Conservation (phyloP, 2,113 vertebrate genomes). For the Pionites leucogaster region DNA sequence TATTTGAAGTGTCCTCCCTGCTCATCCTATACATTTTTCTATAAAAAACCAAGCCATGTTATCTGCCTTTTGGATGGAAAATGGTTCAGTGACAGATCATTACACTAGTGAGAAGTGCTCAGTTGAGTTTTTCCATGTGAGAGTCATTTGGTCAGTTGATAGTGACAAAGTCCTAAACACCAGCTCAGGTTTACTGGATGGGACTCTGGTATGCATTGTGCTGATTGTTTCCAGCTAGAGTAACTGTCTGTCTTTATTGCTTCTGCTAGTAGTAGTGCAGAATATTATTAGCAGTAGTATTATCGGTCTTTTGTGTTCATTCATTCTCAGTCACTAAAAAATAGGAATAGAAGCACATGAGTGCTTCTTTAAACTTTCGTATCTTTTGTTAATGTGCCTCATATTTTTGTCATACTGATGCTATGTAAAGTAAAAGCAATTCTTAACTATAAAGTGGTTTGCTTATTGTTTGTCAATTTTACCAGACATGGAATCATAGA, state of each 20-base stretch:
- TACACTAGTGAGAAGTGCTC: background rate
- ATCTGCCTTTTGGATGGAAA: background rate
- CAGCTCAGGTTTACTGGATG: constrained; percentile 38
- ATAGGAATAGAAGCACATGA: background rate
- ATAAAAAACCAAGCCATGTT: background rate
- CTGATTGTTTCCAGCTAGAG: constrained; percentile 61
- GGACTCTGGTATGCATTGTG: constrained; percentile 40
- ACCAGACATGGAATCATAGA: background rate
- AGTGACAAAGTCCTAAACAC: background rate
- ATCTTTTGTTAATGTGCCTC: background rate
- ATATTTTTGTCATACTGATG: background rate
- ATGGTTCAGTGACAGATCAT: background rate
- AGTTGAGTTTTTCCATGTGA: constrained; percentile 40
- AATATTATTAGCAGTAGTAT: constrained; percentile 12
- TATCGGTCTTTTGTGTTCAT: constrained; percentile 1
- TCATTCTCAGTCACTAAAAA: background rate
- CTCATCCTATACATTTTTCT: background rate
- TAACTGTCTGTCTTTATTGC: background rate
- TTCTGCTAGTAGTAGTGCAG: constrained; percentile 5
- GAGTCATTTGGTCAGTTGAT: constrained; percentile 51
- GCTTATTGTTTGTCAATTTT: background rate
- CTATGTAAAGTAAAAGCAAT: background rate
- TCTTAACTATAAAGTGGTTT: background rate
- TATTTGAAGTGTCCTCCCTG: background rate
- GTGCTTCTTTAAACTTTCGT: background rate